A percentile compares a stretch with the other conserved stretches of the same genome.
Conservation (phyloP, 2,113 vertebrate genomes). For the Xenopus tropicalis region UCB_Xtro_10.0 CM004449.2:88671001-88671500, state of each 20-base stretch:
- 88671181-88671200: conserved; percentile 64
- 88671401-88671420: conserved; percentile 50
- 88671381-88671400: conserved; percentile 60
- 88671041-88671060: conserved; percentile 68
- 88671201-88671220: conserved; percentile 75
- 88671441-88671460: too few species aligned
- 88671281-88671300: conserved; percentile 52
- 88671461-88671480: too few species aligned
- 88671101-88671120: conserved; percentile 76
- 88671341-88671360: conserved; percentile 67
- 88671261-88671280: conserved; percentile 49
- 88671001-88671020: conserved; percentile 79
- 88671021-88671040: conserved; percentile 61
- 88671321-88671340: conserved; percentile 84
- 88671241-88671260: conserved; percentile 64
- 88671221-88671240: conserved; percentile 60
- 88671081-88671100: conserved; percentile 82
- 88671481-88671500: too few species aligned
- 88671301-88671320: conserved; percentile 83
- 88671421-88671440: background rate
- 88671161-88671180: conserved; percentile 50
- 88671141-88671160: conserved; percentile 88
- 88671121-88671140: background rate
- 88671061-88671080: conserved; percentile 69
- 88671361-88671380: conserved; percentile 48